Base-by-base conservation (phyloP, 1,140 invertebrate genomes). In the Thaumetopoea pityocampa region DNA sequence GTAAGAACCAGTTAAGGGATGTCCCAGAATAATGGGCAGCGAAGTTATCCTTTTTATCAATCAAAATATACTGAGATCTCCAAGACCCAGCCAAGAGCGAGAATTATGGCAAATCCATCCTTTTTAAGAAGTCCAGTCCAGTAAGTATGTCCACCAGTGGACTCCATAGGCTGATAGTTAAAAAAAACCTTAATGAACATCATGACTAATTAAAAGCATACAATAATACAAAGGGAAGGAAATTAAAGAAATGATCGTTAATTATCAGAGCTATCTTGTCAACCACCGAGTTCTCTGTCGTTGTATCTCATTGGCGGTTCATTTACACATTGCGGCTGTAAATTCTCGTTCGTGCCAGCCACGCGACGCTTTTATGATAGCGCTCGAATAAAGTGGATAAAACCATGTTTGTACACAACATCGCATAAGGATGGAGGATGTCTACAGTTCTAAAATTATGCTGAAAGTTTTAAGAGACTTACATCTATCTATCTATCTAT, bases 321-420 rank as follows among this genome's bases (percentile, higher is more conserved):
- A 80, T 79, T 79, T 79, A 68, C 70, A 80, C 71, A 66, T 63
- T 42, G 57, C 33, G 46, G 17, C 54, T 61, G 53, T 80, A 74
- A 72, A 80, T 80, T 67, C 76, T 74, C 70, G 65, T 73, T 77
- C 74, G 67, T 58, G 66, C 52, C 62, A 59, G 50, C 61, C 49
- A 57, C 44, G 42, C 67, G 76, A 80, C 76, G 74, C 66, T 74
- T 80, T 80, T 80, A 80, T 80, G 68, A 70, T 73, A 67, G 65
- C 52, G 42, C 19, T 47, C 43, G 37, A 56, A 60, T 57, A 55
- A 59, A 60, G 44, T 51, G 58, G 58, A 60, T 57, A 50, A 53
- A 61, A 42, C 36, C 42, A 46, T 60, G 51, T 60, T 55, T 60
- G 43, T 56, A 50, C 48, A 40, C 47, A 48, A 44, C 41, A 29